phyloP scores from a whole-genome alignment of 1,140 invertebrate species.

The Coboldia fuscipes region DNA sequence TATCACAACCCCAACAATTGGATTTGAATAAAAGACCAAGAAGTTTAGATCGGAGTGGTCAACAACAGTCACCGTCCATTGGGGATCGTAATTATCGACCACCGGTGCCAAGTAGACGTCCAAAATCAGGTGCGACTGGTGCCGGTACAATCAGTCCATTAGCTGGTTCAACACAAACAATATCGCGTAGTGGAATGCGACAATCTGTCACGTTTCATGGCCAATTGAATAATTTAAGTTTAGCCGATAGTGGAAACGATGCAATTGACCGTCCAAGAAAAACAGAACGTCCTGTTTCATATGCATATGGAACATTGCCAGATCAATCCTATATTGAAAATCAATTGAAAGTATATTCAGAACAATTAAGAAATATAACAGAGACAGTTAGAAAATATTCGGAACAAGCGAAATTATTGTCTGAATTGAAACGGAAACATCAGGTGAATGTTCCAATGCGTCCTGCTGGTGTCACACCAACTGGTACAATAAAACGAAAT shows the following conservation, averaged over 20 bases:
- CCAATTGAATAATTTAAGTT: conserved; percentile 1
- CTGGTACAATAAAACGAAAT: too few species aligned
- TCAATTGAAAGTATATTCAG: conserved; percentile 18
- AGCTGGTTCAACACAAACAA: background rate
- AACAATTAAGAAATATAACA: conserved; percentile 18
- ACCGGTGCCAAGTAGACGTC: conserved; percentile 13
- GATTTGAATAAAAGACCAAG: conserved; percentile 12
- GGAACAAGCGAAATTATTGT: conserved; percentile 18
- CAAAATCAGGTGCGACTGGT: background rate
- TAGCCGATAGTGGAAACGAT: background rate
- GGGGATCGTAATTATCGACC: conserved; percentile 9
- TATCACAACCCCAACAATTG: conserved; percentile 1
- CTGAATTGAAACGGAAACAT: conserved; percentile 18
- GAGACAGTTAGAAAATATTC: conserved; percentile 20
- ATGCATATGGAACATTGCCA: conserved; percentile 12
- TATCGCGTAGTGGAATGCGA: conserved; percentile 8
- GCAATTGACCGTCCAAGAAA: background rate
- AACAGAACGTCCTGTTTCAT: conserved; percentile 12
- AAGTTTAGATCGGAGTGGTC: conserved; percentile 17
- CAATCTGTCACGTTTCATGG: conserved; percentile 19
- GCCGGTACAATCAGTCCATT: background rate
- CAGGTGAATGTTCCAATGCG: conserved; percentile 14
- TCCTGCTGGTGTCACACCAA: background rate
- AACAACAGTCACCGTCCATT: background rate
- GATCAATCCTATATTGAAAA: conserved; percentile 20